phyloP scores from a whole-genome alignment of 2,888 invertebrate species.

The Cistogaster globosa region DNA sequence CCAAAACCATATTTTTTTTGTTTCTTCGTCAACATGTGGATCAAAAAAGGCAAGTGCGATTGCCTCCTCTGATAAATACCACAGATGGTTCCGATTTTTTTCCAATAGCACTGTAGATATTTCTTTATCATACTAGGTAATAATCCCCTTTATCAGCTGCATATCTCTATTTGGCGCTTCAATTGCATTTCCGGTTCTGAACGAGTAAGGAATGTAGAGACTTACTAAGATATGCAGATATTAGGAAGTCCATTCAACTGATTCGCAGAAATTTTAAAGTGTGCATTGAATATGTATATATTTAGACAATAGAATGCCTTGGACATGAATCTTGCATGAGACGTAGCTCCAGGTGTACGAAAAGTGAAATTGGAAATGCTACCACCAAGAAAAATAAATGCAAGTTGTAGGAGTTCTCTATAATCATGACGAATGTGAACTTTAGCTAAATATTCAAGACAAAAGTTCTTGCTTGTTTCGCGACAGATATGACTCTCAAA shows the following conservation, averaged over 20 bases:
- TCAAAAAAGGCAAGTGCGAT: neutral
- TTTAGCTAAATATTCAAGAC: conserved; percentile 36
- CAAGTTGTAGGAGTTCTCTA: conserved; percentile 26
- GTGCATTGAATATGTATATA: neutral
- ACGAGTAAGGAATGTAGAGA: no score
- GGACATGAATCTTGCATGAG: neutral
- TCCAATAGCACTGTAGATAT: neutral
- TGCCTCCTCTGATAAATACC: neutral
- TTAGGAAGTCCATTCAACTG: no score
- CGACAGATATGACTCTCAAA: neutral
- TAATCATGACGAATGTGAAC: conserved; percentile 17
- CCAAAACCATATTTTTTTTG: neutral
- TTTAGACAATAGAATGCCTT: conserved; percentile 4
- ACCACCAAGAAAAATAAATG: no score
- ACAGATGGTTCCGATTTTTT: neutral
- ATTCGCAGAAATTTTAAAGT: neutral
- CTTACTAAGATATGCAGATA: no score
- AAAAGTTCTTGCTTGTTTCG: conserved; percentile 37
- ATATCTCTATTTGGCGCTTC: neutral
- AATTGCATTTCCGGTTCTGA: neutral
- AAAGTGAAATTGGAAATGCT: conserved; percentile 6
- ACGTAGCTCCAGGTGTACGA: no score
- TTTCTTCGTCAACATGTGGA: neutral
- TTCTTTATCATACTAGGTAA: neutral
- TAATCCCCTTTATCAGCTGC: conserved; percentile 1